phyloP scores from a whole-genome alignment of 1,140 invertebrate species.

The Sycobia sp. region DNA sequence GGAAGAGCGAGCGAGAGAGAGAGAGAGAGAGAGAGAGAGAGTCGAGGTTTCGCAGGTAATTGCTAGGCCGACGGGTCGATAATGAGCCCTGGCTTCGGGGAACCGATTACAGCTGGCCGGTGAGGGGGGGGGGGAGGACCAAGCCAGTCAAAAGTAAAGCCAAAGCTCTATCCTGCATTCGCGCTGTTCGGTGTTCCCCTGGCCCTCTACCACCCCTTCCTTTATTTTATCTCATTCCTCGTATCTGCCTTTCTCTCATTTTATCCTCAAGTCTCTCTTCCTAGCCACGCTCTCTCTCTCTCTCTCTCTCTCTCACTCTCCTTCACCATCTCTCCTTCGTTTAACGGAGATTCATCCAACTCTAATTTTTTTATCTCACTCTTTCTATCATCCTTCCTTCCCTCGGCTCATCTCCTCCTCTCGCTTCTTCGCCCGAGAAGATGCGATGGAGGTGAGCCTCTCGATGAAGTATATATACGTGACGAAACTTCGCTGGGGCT shows the following conservation, averaged over 20 bases:
- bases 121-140: slow-evolving; percentile 33
- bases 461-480: no score
- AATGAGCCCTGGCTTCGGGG: slow-evolving; percentile 62
- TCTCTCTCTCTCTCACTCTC: slow-evolving; percentile 1
- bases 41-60: slow-evolving; percentile 59
- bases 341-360: not conserved
- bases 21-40: no score
- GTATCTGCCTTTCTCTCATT: slow-evolving; percentile 2
- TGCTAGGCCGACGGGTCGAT: slow-evolving; percentile 64
- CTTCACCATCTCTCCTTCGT: not conserved
- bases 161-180: slow-evolving; percentile 31
- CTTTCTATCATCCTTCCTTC: slow-evolving; percentile 2
- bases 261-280: not conserved
- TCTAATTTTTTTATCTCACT: slow-evolving; percentile 17
- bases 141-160: slow-evolving; percentile 30
- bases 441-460: not conserved
- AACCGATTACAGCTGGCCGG: slow-evolving; percentile 61
- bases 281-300: not conserved
- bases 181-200: not conserved
- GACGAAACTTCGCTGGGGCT: no score
- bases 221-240: slow-evolving; percentile 17
- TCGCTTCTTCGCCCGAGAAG: slow-evolving; percentile 5
- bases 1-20: no score
- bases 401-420: slow-evolving; percentile 4
- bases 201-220: no score